Evolutionary conservation across 2,113 vertebrate genomes (phyloP).

Genomic region (Ictalurus punctatus): DNA sequence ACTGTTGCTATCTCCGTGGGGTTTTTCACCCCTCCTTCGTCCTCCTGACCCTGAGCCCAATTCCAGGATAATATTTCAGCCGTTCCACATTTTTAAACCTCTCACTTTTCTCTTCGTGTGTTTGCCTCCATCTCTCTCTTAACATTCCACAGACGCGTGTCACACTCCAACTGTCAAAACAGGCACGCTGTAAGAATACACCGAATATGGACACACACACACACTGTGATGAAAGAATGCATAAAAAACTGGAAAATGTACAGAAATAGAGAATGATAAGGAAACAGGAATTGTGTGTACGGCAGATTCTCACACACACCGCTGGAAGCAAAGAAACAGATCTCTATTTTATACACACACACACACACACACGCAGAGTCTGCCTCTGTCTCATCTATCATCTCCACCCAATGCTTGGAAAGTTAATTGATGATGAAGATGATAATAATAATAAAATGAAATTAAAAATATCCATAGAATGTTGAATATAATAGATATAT

Average conservation of each 20-base stretch:
- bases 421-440: background rate
- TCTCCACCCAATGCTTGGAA: slow-evolving; percentile 5
- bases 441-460: background rate
- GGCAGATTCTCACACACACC: background rate
- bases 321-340: slow-evolving; percentile 6
- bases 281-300: slow-evolving; percentile 36
- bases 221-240: slow-evolving; percentile 65
- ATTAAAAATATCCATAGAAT: background rate
- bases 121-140: slow-evolving; percentile 58
- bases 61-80: background rate
- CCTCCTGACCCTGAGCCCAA: background rate
- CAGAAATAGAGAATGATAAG: slow-evolving; percentile 21
- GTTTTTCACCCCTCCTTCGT: too few relatives aligned
- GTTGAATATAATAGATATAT: background rate
- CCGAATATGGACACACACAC: slow-evolving; percentile 73
- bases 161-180: slow-evolving; percentile 78
- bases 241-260: slow-evolving; percentile 9
- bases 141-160: slow-evolving; percentile 65
- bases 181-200: slow-evolving; percentile 66
- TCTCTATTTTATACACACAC: background rate
- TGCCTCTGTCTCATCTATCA: background rate
- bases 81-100: background rate
- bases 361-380: slow-evolving; percentile 35
- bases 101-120: slow-evolving; percentile 31
- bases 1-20: too few relatives aligned